Percentiles rank a stretch among this genome's conserved stretches.
phyloP scores from a whole-genome alignment of 2,113 vertebrate genomes.

The Pomatostomus ruficeps region DNA sequence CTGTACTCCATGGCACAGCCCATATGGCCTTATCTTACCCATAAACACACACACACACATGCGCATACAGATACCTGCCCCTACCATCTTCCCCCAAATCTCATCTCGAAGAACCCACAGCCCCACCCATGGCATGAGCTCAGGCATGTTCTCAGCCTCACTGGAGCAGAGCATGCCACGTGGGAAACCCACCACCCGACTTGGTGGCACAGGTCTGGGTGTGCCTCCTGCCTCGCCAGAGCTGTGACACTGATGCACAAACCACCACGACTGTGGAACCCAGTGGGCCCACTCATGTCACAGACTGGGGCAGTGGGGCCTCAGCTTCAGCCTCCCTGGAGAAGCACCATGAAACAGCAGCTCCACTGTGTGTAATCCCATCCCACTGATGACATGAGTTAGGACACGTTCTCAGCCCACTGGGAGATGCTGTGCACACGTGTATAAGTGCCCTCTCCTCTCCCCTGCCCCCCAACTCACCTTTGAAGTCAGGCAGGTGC shows the following conservation, averaged over 20 bases:
- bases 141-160: neutral
- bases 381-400: neutral
- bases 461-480: slow-evolving; percentile 54
- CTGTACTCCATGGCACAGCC: neutral
- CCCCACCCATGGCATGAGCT: neutral
- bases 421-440: fast-evolving
- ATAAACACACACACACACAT: neutral
- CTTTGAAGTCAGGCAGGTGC: slow-evolving; percentile 96
- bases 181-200: neutral
- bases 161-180: fast-evolving
- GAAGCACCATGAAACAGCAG: fast-evolving
- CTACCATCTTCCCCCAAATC: neutral
- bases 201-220: neutral
- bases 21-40: neutral
- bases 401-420: neutral
- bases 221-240: neutral
- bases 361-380: fast-evolving
- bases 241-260: neutral
- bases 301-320: neutral
- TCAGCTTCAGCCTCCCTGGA: neutral
- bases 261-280: neutral
- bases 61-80: neutral
- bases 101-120: neutral
- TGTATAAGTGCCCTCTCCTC: fast-evolving
- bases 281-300: neutral